Percentiles rank a stretch among this genome's conserved stretches.
Evolutionary conservation across 2,113 vertebrate species (phyloP).

Genomic region (Caracal caracal): DNA sequence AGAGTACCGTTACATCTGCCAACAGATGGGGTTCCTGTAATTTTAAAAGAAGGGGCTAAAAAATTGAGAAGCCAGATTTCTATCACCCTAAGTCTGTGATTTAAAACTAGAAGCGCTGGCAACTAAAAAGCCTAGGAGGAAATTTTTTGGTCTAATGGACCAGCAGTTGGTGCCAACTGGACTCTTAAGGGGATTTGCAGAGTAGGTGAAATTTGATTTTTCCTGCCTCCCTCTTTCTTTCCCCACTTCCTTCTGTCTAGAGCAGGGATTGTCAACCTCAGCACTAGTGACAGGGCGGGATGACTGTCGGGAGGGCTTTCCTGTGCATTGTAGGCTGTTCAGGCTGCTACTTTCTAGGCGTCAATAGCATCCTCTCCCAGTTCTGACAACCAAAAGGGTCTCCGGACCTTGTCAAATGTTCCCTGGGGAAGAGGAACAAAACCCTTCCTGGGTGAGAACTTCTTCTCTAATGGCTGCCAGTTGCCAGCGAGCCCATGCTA

Average conservation of each 20-base stretch:
- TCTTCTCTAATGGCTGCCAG: background rate
- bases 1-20: constrained; percentile 2
- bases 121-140: background rate
- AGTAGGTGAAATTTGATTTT: constrained; percentile 1
- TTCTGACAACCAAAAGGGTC: background rate
- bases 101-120: constrained; percentile 29
- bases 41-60: constrained; percentile 40
- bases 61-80: constrained; percentile 44
- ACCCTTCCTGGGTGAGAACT: background rate
- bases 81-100: background rate
- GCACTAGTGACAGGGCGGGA: background rate
- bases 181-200: background rate
- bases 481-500: background rate
- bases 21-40: constrained; percentile 26
- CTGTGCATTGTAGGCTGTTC: background rate
- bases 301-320: fast-evolving
- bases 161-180: background rate
- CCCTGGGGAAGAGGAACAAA: background rate
- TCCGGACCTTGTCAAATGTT: background rate
- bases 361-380: background rate
- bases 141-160: background rate
- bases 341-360: background rate
- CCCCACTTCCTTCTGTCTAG: background rate
- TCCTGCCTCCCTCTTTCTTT: background rate
- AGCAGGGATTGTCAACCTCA: background rate